Percentiles rank a stretch among this genome's conserved stretches.
These are phyloP conservation scores for Orestias chungarensis DNA, from an alignment of 2,797 vertebrate genomes.

Conservation along the genomic window DNA sequence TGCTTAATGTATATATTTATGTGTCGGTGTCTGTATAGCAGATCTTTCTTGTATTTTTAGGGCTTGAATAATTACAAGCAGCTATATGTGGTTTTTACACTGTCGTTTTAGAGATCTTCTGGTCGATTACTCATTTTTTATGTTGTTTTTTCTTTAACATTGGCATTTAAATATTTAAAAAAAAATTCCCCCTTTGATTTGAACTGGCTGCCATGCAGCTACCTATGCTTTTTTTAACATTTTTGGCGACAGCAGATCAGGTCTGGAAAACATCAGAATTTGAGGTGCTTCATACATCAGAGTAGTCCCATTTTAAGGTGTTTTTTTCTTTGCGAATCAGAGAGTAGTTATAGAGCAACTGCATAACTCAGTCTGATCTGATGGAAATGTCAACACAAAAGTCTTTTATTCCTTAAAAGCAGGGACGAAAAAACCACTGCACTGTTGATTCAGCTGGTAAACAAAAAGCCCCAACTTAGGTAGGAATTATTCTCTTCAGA, in stretches of 20 bases:
- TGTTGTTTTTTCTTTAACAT: neutral
- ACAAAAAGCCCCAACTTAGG: neutral
- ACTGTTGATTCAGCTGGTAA: conserved; percentile 18
- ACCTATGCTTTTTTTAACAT: neutral
- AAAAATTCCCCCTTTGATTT: conserved; percentile 1
- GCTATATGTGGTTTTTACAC: conserved; percentile 31
- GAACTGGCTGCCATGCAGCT: conserved; percentile 15
- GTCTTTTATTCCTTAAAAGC: conserved; percentile 33
- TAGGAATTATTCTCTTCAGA: conserved; percentile 20
- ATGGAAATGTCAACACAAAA: conserved; percentile 23
- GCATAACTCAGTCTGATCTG: conserved; percentile 17
- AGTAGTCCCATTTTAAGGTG: neutral
- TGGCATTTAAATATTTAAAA: neutral
- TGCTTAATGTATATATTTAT: conserved; percentile 36
- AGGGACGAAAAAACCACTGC: conserved; percentile 1
- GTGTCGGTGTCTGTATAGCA: conserved; percentile 17
- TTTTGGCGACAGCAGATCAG: neutral
- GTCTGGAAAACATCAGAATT: neutral
- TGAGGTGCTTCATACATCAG: neutral
- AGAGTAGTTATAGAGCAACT: neutral
- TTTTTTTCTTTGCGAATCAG: neutral
- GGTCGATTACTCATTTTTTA: neutral
- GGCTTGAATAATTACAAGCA: conserved; percentile 39
- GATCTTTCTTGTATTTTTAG: conserved; percentile 20
- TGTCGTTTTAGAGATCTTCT: neutral